Percentiles rank a stretch among this genome's conserved stretches.
Conservation (phyloP, 1,140 invertebrate genomes). For the Macrobrachium rosenbergii region DNA sequence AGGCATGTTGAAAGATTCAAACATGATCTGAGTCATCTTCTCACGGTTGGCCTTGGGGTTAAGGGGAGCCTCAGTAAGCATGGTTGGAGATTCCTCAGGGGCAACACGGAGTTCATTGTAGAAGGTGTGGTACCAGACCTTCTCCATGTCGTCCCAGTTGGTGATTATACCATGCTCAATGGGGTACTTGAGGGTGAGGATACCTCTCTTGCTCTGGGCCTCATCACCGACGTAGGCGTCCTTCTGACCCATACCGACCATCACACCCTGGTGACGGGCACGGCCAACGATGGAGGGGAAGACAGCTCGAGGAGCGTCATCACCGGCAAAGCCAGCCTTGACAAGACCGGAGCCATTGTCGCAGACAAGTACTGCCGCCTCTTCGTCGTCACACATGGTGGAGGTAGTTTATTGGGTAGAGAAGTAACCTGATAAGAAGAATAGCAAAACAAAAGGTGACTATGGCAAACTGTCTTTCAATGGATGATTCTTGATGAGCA, state of each 20-base stretch:
- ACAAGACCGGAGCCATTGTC: no score
- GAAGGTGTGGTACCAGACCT: conserved; percentile 96
- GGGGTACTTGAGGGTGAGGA: conserved; percentile 92
- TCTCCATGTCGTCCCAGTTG: conserved; percentile 98
- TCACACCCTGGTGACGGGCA: conserved; percentile 80
- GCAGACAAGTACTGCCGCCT: no score
- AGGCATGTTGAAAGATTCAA: conserved; percentile 76
- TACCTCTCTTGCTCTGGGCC: conserved; percentile 92
- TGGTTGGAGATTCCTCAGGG: conserved; percentile 89
- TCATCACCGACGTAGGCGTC: conserved; percentile 92
- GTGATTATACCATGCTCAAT: conserved; percentile 96
- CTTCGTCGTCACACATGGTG: no score
- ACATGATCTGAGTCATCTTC: conserved; percentile 80
- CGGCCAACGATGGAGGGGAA: conserved; percentile 83
- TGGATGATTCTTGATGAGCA: no score
- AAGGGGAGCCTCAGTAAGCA: conserved; percentile 91
- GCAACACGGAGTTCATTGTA: conserved; percentile 96
- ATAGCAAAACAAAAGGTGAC: no score
- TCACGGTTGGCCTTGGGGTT: conserved; percentile 90
- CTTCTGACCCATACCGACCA: conserved; percentile 97
- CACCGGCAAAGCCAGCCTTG: conserved; percentile 76
- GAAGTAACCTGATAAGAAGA: no score
- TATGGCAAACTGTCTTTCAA: no score
- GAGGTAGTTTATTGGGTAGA: no score
- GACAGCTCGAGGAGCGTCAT: conserved; percentile 94